Evolutionary conservation across 2,888 invertebrate species (phyloP).

Genomic region (Conchocele bisecta): DNA sequence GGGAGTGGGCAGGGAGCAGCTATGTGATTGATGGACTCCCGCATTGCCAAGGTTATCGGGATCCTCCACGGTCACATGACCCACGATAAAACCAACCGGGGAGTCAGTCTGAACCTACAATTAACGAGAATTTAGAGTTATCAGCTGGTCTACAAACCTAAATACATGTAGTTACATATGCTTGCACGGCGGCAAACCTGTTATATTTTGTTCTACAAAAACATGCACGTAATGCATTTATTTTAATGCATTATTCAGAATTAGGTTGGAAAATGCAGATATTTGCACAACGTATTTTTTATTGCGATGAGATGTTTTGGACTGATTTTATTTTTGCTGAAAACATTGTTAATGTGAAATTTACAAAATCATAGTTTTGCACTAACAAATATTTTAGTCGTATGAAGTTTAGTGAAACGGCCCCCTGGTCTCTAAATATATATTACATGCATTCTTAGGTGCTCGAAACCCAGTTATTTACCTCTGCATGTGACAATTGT

Average conservation of each 20-base stretch:
- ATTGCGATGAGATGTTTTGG: too few relatives aligned
- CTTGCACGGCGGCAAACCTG: too few relatives aligned
- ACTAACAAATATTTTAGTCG: not conserved
- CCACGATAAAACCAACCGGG: constrained; percentile 49
- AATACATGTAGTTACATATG: too few relatives aligned
- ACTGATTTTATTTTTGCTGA: too few relatives aligned
- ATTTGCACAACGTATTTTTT: too few relatives aligned
- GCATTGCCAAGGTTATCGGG: constrained; percentile 59
- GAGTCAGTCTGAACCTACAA: constrained; percentile 58
- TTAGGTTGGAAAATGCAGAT: too few relatives aligned
- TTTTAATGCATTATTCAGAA: too few relatives aligned
- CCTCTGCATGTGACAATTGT: constrained; percentile 54
- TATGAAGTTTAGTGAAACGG: too few relatives aligned
- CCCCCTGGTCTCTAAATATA: not conserved
- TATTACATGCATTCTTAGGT: not conserved
- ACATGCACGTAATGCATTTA: too few relatives aligned
- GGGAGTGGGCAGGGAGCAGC: constrained; percentile 38
- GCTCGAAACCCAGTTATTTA: constrained; percentile 18
- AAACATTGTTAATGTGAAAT: too few relatives aligned
- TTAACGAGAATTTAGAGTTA: not conserved
- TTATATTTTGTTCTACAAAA: too few relatives aligned
- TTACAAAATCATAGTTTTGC: too few relatives aligned
- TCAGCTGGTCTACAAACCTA: not conserved
- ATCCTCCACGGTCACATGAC: constrained; percentile 56
- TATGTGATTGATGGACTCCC: constrained; percentile 52